These are phyloP conservation scores for Staurois parvus DNA, from an alignment of 2,797 vertebrate species.

Conservation along the genomic window DNA sequence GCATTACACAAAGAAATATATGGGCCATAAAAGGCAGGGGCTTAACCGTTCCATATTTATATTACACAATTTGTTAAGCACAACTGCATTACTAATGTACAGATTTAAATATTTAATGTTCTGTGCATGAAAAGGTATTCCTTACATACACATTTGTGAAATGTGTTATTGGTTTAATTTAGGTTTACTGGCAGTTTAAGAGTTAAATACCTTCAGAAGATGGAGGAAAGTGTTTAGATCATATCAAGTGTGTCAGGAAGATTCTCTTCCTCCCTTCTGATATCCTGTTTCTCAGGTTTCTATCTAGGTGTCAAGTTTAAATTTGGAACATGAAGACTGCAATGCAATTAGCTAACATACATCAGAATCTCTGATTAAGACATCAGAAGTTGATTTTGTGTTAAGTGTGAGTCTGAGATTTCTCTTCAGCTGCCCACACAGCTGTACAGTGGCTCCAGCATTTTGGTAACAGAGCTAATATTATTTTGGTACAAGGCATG, in stretches of 20 bases:
- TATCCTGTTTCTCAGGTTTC: conserved; percentile 73
- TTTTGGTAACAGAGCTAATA: background rate
- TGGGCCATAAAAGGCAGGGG: too few species aligned
- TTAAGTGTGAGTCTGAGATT: background rate
- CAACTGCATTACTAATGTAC: background rate
- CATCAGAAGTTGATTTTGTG: conserved; percentile 1
- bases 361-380: conserved; percentile 49
- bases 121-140: background rate
- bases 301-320: conserved; percentile 68
- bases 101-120: background rate
- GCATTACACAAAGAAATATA: too few species aligned
- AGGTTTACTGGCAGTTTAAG: background rate
- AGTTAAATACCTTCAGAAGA: conserved; percentile 38
- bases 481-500: too few species aligned
- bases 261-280: conserved; percentile 67
- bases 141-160: too few species aligned
- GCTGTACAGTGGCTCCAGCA: background rate
- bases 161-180: background rate
- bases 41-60: background rate
- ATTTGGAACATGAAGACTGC: conserved; percentile 66
- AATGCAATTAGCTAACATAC: conserved; percentile 64
- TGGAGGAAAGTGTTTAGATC: conserved; percentile 63
- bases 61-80: background rate
- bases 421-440: background rate
- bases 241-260: conserved; percentile 67